Evolutionary conservation across 2,888 invertebrate genomes (phyloP).

Genomic region (Palloptera scutellata): DNA sequence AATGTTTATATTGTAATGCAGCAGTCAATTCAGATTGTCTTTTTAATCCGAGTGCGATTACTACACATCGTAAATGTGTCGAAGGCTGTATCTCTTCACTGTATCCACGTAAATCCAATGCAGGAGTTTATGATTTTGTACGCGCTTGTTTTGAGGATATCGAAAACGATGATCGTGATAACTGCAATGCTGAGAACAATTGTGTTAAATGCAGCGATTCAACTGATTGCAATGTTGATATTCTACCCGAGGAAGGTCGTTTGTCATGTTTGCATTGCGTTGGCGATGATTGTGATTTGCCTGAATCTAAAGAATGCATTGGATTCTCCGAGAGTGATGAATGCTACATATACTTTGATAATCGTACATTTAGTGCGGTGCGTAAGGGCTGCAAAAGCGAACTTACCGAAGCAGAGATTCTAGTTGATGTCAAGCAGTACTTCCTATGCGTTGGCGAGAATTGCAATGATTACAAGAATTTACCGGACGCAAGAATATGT

Average conservation of each 20-base stretch:
- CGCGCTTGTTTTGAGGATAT: conserved; percentile 47
- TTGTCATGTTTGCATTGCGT: conserved; percentile 41
- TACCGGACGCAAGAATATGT: conserved; percentile 41
- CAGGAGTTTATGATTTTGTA: conserved; percentile 36
- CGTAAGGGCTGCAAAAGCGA: conserved; percentile 46
- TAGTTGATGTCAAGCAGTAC: conserved; percentile 36
- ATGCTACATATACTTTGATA: conserved; percentile 46
- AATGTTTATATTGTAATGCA: conserved; percentile 45
- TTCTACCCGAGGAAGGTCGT: conserved; percentile 37
- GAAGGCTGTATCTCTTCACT: conserved; percentile 44
- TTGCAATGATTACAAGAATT: conserved; percentile 41
- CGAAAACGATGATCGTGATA: conserved; percentile 38
- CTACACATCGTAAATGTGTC: conserved; percentile 37
- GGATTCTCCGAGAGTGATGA: conserved; percentile 40
- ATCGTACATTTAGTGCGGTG: conserved; percentile 33
- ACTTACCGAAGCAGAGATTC: conserved; percentile 24
- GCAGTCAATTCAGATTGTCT: conserved; percentile 39
- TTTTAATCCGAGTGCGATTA: conserved; percentile 27
- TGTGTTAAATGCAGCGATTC: conserved; percentile 37
- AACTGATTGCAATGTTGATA: conserved; percentile 38
- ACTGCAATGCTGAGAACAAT: conserved; percentile 35
- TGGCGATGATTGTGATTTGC: conserved; percentile 38
- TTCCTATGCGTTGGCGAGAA: conserved; percentile 44
- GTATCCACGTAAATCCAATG: conserved; percentile 38
- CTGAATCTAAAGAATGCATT: conserved; percentile 32